Percentiles rank a stretch among this genome's conserved stretches.
Evolutionary conservation across 1,140 invertebrate species (phyloP).

Genomic region (Mylabris phalerata): DNA sequence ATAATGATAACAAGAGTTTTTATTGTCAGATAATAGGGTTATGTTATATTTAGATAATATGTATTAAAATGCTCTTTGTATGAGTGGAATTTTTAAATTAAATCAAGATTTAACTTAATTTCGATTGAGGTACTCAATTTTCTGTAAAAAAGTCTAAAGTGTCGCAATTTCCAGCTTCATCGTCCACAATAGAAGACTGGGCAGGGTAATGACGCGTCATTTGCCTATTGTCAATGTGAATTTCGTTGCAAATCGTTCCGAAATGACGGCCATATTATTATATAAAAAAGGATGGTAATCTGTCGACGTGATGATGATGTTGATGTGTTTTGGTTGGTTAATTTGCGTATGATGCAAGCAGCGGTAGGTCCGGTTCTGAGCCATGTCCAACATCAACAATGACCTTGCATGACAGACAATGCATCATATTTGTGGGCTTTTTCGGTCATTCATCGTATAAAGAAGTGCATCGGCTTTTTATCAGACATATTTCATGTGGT

Average conservation of each 20-base stretch:
- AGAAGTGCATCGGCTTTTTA: conserved; percentile 36
- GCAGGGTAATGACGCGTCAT: too few relatives aligned
- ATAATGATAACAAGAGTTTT: not conserved
- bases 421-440: conserved; percentile 34
- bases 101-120: not conserved
- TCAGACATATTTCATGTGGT: conserved; percentile 25
- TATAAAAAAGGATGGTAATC: not conserved
- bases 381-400: conserved; percentile 32
- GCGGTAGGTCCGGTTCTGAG: conserved; percentile 27
- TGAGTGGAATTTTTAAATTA: not conserved
- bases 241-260: not conserved
- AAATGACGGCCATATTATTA: not conserved
- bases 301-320: conserved; percentile 1
- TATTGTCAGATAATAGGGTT: not conserved
- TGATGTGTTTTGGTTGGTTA: conserved; percentile 12
- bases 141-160: not conserved
- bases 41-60: too few relatives aligned
- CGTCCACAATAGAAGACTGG: too few relatives aligned
- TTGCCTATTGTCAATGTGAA: too few relatives aligned
- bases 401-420: conserved; percentile 33
- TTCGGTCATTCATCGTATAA: conserved; percentile 32
- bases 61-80: not conserved
- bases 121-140: not conserved
- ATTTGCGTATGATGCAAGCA: conserved; percentile 25
- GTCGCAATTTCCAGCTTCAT: not conserved